These are phyloP conservation scores for Hydra vulgaris DNA, from an alignment of 30 jellyfish, hydroid and myxozoan species.

Conservation along the genomic window DNA sequence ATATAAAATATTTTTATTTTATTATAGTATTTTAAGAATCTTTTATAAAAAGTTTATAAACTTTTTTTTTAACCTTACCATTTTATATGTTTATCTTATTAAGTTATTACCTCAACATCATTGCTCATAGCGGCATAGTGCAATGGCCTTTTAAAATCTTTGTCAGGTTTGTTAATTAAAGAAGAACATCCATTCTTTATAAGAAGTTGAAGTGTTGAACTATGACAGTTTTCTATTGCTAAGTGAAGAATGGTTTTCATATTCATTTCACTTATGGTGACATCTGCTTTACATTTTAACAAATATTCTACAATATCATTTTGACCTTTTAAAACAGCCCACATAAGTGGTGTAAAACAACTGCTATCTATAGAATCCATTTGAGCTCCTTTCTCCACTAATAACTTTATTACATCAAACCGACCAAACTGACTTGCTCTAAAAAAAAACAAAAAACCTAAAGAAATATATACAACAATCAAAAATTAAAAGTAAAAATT, in stretches of 20 bases:
- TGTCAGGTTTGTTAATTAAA: constrained; percentile 59
- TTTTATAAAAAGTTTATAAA: too few relatives aligned
- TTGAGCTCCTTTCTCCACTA: constrained; percentile 60
- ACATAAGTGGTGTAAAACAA: constrained; percentile 76
- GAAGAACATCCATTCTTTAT: constrained; percentile 44
- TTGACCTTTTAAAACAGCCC: constrained; percentile 94
- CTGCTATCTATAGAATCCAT: constrained; percentile 58
- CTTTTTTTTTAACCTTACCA: too few relatives aligned
- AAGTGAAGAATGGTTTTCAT: constrained; percentile 65
- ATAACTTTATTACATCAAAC: constrained; percentile 32
- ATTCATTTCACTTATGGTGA: constrained; percentile 41
- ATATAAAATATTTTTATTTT: too few relatives aligned
- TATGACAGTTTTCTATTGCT: constrained; percentile 64
- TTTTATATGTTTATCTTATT: too few relatives aligned
- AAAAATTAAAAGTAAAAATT: too few relatives aligned
- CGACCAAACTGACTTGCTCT: constrained; percentile 86
- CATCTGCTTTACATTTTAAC: constrained; percentile 37
- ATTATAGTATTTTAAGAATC: too few relatives aligned
- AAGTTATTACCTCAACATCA: constrained; percentile 59
- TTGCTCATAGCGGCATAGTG: constrained; percentile 86
- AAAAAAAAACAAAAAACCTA: neutral
- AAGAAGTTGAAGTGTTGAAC: constrained; percentile 41
- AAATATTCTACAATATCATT: constrained; percentile 56
- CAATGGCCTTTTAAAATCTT: constrained; percentile 73
- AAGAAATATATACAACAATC: too few relatives aligned